Evolutionary conservation across 2,888 invertebrate species (phyloP).

Genomic region (Drosophila eohydei): DNA sequence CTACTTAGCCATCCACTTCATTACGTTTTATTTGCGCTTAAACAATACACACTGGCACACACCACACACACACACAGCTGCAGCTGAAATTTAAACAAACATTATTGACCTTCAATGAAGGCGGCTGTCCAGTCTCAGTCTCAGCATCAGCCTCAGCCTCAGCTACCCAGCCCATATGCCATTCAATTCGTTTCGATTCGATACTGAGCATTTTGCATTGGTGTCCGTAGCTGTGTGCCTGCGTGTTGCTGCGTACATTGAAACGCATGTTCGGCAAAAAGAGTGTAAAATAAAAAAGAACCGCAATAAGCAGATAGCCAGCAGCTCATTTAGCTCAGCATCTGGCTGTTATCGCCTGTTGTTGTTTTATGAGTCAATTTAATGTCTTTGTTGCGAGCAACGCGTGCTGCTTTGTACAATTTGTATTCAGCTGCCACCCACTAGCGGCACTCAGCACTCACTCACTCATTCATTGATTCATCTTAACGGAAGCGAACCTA

Average conservation of each 20-base stretch:
- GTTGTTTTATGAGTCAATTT: conserved; percentile 74
- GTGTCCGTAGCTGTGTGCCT: conserved; percentile 23
- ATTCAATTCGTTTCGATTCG: conserved; percentile 9
- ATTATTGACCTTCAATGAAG: conserved; percentile 69
- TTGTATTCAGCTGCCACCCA: conserved; percentile 60
- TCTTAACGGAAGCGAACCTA: conserved; percentile 23
- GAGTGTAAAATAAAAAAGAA: conserved; percentile 27
- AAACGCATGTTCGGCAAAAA: conserved; percentile 61
- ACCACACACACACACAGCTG: conserved; percentile 19
- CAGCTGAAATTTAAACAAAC: conserved; percentile 73
- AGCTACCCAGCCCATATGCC: conserved; percentile 14
- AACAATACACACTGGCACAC: conserved; percentile 39
- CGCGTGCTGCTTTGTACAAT: conserved; percentile 61
- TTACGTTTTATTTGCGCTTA: conserved; percentile 72
- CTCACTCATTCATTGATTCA: conserved; percentile 31
- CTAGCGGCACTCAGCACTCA: conserved; percentile 29
- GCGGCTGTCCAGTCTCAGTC: conserved; percentile 41
- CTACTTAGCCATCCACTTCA: conserved; percentile 73
- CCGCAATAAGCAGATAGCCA: conserved; percentile 29
- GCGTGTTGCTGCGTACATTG: conserved; percentile 43
- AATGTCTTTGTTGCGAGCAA: conserved; percentile 62
- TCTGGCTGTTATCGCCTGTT: conserved; percentile 58
- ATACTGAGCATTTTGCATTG: conserved; percentile 44
- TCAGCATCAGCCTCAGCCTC: background rate
- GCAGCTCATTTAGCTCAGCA: conserved; percentile 68